A percentile compares a stretch with the other conserved stretches of the same genome.
Conservation (phyloP, 2,797 vertebrate species). For the Limosa lapponica region DNA sequence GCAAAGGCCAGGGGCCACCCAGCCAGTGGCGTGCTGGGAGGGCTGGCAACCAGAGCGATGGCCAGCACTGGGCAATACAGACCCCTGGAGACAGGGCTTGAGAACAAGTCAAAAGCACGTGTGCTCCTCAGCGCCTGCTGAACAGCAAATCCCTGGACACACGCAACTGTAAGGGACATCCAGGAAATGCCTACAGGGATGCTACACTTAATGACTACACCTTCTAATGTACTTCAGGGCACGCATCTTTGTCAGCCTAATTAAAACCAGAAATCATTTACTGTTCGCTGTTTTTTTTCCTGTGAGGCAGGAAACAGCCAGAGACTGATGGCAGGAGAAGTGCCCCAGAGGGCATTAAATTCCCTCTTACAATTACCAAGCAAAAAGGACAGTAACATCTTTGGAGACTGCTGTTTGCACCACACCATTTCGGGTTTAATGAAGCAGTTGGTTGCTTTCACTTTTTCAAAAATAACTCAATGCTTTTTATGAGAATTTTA, state of each 20-base stretch:
- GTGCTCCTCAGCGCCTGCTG: background rate
- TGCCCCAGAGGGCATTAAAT: background rate
- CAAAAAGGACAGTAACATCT: background rate
- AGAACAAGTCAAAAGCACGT: background rate
- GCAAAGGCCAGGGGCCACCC: accelerated
- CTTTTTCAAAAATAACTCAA: background rate
- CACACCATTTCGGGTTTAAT: background rate
- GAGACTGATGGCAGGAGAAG: background rate
- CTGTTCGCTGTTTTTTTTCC: background rate
- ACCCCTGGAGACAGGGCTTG: accelerated
- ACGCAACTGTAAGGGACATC: background rate
- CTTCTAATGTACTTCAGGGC: background rate
- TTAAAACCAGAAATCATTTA: slow-evolving; percentile 51
- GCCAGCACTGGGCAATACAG: background rate
- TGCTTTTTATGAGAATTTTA: background rate
- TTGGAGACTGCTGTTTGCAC: background rate
- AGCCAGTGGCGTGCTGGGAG: accelerated
- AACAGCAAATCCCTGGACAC: background rate
- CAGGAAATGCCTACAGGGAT: background rate
- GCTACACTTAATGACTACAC: background rate
- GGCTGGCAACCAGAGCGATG: accelerated
- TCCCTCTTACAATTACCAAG: background rate
- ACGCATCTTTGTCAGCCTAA: background rate
- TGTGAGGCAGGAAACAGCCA: background rate
- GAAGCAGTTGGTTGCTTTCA: background rate